Conservation (phyloP, 1,140 invertebrate genomes). For the Hyles euphorbiae region DNA sequence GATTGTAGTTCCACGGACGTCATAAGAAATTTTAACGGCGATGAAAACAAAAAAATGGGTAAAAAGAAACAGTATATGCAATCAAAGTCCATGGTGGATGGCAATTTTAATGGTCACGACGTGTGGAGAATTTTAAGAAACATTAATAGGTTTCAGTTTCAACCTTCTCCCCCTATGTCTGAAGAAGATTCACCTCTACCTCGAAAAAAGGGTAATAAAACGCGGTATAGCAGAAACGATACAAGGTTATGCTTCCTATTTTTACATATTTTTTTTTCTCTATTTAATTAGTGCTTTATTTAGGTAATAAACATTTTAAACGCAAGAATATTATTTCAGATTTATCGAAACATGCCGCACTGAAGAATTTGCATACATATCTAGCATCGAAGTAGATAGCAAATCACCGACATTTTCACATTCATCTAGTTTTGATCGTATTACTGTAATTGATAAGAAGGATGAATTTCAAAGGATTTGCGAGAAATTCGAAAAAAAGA, state of each 20-base stretch:
- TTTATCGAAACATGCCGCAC: conserved; percentile 54
- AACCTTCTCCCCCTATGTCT: conserved; percentile 45
- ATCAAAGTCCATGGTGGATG: conserved; percentile 12
- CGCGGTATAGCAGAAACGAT: conserved; percentile 29
- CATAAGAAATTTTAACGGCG: conserved; percentile 37
- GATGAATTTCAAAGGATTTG: conserved; percentile 29
- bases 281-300: background rate
- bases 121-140: conserved; percentile 59
- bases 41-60: conserved; percentile 17
- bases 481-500: conserved; percentile 22
- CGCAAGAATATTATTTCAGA: conserved; percentile 27
- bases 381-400: conserved; percentile 40
- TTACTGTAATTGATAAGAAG: conserved; percentile 56
- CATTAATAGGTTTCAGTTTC: conserved; percentile 54
- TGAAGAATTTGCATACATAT: conserved; percentile 56
- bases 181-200: conserved; percentile 33
- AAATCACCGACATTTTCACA: conserved; percentile 36
- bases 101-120: conserved; percentile 29
- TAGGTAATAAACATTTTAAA: no score
- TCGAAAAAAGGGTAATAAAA: conserved; percentile 33
- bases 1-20: conserved; percentile 49
- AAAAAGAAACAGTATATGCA: conserved; percentile 4
- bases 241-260: conserved; percentile 5
- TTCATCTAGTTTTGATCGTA: conserved; percentile 50
- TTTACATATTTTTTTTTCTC: conserved; percentile 10